phyloP scores from a whole-genome alignment of 2,888 invertebrate genomes.

The Acanthosepion pharaonis region DNA sequence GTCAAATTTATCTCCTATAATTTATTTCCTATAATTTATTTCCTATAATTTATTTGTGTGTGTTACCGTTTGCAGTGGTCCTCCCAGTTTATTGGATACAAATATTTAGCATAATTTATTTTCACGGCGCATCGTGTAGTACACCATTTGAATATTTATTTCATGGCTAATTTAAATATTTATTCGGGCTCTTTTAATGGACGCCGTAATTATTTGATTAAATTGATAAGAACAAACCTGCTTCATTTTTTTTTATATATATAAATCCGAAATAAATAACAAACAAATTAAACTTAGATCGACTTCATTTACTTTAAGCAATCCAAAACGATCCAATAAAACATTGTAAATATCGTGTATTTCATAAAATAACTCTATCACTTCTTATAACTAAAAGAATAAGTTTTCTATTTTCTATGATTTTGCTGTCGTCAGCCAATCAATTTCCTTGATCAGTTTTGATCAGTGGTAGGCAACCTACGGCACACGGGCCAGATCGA shows the following conservation, averaged over 20 bases:
- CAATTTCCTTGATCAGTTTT: neutral
- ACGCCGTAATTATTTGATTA: neutral
- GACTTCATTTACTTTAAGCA: neutral
- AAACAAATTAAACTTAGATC: neutral
- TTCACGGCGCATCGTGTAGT: slow-evolving; percentile 4
- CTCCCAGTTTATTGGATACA: neutral
- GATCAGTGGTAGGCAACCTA: no score
- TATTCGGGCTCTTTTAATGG: slow-evolving; percentile 6
- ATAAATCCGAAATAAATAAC: neutral
- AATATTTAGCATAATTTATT: neutral
- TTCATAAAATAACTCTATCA: neutral
- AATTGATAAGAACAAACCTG: neutral
- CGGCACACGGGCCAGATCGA: no score
- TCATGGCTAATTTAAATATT: slow-evolving; percentile 4
- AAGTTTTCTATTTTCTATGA: neutral
- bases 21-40: neutral
- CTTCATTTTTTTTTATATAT: neutral
- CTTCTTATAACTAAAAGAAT: neutral
- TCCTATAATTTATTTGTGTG: slow-evolving; percentile 6
- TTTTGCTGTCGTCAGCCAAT: neutral
- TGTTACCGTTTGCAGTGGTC: neutral
- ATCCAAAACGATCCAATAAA: neutral
- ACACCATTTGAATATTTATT: neutral
- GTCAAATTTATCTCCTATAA: neutral
- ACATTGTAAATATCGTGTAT: neutral